Base-by-base conservation (phyloP, 2,888 invertebrate species). In the Drosophila kokeensis region DNA sequence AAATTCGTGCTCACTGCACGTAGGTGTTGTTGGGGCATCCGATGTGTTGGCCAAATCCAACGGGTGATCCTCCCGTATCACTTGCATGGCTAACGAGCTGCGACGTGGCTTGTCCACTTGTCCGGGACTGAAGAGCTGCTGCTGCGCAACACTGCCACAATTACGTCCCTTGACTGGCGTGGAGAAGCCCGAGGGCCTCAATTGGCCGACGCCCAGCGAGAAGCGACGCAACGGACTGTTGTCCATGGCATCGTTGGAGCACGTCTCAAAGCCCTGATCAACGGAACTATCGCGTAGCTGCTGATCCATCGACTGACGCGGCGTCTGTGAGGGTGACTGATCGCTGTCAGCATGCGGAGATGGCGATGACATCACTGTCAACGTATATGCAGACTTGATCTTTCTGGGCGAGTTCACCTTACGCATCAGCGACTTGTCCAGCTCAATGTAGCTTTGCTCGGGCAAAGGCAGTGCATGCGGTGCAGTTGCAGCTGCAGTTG, bases 251-350 rank as follows among this genome's bases (percentile, higher is more conserved):
- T 89, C 88, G 21, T 91, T 91, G 5, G 92, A 91, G 32, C 87
- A 91, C 0, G 93, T 92, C 69, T 92, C 92, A 30, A 92, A 92
- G n/a, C 92, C 92, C 66, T 92, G 92, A 74, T 92, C 92, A 5
- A 88, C 75, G 18, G 85, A 87, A 29, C 85, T 91, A 50, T 90
- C 91, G 10, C 73, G 61, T n/a, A 82, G 29, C 32, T 76, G 71
- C 7, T 71, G 76, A 1, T 68, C 72, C 32, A 80, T 36, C 0
- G 87, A 75, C n/a, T 67, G 68, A n/a, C 73, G 82, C 0, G 81
- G 78, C 0, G 83, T 70, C 53, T 92, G 85, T 1, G 76, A 42
- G 0, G 87, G 90, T 5, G 71, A 84, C 40, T 71, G 84, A 72
- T 92, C 92, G 32, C 91, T 92, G 61, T 89, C 91, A 13, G 82